A percentile compares a stretch with the other conserved stretches of the same genome.
These are phyloP conservation scores for Tachystola acroxantha DNA, from an alignment of 2,888 invertebrate genomes.

Conservation along the genomic window DNA sequence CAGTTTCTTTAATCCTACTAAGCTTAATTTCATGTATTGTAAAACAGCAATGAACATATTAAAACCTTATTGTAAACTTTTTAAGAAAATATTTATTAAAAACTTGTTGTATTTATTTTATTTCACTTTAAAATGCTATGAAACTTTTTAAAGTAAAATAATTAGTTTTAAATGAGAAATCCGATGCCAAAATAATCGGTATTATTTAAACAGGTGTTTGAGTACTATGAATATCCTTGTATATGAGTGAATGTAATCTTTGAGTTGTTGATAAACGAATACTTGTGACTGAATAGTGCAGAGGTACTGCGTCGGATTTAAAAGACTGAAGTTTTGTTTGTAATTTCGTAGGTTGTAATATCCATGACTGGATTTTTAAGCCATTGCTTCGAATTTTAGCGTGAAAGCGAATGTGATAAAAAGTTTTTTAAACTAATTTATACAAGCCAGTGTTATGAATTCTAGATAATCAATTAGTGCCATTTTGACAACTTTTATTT, in stretches of 20 bases:
- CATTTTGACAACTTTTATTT: conserved; percentile 49
- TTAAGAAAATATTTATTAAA: conserved; percentile 56
- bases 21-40: conserved; percentile 41
- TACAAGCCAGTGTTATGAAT: conserved; percentile 39
- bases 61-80: conserved; percentile 41
- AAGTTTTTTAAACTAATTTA: conserved; percentile 61
- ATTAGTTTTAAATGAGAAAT: conserved; percentile 46
- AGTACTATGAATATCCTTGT: conserved; percentile 17
- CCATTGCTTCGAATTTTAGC: conserved; percentile 56
- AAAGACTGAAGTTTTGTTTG: conserved; percentile 70
- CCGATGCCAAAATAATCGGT: conserved; percentile 52
- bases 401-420: conserved; percentile 63
- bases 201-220: conserved; percentile 36
- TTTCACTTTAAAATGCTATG: conserved; percentile 42
- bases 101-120: conserved; percentile 42
- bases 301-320: conserved; percentile 47
- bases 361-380: conserved; percentile 57
- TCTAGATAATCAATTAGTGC: conserved; percentile 39
- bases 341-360: conserved; percentile 48
- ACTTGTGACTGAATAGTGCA: conserved; percentile 16
- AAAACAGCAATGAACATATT: conserved; percentile 35
- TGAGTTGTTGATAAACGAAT: conserved; percentile 6
- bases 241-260: conserved; percentile 19
- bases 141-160: conserved; percentile 43
- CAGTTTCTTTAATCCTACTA: conserved; percentile 32